Evolutionary conservation across 2,113 vertebrate species (phyloP), one percentile per base, ranked within the genome.

Genomic region (Ranitomeya imitator): DNA sequence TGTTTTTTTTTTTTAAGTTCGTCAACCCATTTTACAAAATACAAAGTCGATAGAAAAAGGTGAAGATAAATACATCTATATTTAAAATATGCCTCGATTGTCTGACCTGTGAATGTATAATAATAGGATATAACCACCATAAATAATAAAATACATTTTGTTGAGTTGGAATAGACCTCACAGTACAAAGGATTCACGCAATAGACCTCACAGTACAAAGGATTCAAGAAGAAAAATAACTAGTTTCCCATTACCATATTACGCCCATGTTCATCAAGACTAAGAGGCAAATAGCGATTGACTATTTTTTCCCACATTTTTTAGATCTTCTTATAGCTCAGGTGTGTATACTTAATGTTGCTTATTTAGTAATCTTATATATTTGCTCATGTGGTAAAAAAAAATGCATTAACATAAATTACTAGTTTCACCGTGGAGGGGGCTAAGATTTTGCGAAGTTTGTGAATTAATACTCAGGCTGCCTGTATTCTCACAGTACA

Each of bases 401-500:
- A 15, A 85, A 85, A 55, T 31, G 6, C 51, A 26, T 71, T 71
- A 57, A 2, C 52, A 83, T 54, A 19, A 5, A 67, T 67, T 52
- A 26, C 15, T 52, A 19, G 23, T 21, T 63, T 45, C 26, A 63
- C 4, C 37, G 23, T 26, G 45, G 37, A 11, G 9, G 65, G 65
- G 14, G 16, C 31, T 31, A 85, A 61, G 21, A 45, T 54, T 77
- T 73, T 74, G 26, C 37, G 60, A 18, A 26, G 23, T 54, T 52
- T 88, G 78, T 83, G 80, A 77, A 78, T 78, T 65, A 69, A 78
- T 83, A 37, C 80, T 88, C 81, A 23, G 71, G 65, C 80, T 57
- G 76, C 21, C 37, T 85, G 85, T 85, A 88, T 88, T 79, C 81
- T 85, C 87, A 85, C 74, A 79, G 81, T 85, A 54, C 87, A 88